Evolutionary conservation across 2,797 vertebrate species (phyloP), one percentile per base, ranked within the genome.

Genomic region (Adelosebastes latens): DNA sequence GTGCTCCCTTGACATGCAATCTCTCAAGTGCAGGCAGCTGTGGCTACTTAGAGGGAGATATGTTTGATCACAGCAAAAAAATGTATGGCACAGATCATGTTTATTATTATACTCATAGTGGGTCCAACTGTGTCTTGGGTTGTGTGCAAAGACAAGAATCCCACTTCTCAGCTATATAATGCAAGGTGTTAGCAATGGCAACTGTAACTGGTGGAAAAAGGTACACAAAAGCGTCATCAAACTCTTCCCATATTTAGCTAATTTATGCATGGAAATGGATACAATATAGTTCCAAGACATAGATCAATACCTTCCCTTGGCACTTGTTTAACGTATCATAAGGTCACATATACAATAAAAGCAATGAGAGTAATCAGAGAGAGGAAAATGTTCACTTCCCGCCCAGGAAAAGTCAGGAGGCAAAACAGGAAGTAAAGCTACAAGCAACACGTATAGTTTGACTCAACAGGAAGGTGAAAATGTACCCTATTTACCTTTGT

Each of bases 1-100:
- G 58, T 18, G 62, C 69, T 76, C 71, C 68, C 70, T 59, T 62
- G 81, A 87, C 79, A 71, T 70, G 81, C 80, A 82, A 62, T 83
- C 68, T 66, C 69, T 86, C 68, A 55, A 16, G 60, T 66, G 73
- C 29, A 49, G 70, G 65, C 85, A 64, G 74, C 86, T 79, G 75
- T 56, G 62, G 73, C 71, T 64, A 53, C 42, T 76, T 36, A 42
- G 20, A 56, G 20, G 34, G 32, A 60, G 32, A 70, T 56, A 36
- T 59, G 70, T 65, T 77, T 85, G 27, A 58, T 78, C 32, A 32
- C 14, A 59, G 27, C 29, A 58, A 42, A 59, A 18, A 46, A 24
- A n/a, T 34, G 9, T 29, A 64, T 32, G 56, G 8, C 34, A 65
- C 66, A 46, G 18, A 49, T 65, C n/a, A 39, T 56, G 34, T 75